These are phyloP conservation scores for Rhinopomastus cyanomelas DNA, from an alignment of 2,113 vertebrate species.

Conservation along the genomic window DNA sequence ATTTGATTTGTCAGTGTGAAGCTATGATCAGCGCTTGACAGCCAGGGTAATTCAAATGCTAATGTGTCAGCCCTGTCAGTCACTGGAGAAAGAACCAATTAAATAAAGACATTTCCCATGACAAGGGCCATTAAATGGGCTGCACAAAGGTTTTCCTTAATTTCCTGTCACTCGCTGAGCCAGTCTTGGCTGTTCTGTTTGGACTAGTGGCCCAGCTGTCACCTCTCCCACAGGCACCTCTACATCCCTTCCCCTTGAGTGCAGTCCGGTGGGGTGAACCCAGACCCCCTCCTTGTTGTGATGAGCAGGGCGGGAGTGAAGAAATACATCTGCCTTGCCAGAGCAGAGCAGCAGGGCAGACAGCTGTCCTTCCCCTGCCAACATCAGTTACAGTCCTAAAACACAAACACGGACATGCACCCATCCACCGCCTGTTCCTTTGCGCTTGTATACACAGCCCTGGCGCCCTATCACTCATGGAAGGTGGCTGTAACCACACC, in stretches of 20 bases:
- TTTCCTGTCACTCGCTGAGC: not conserved
- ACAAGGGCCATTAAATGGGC: constrained; percentile 45
- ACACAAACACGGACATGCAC: not conserved
- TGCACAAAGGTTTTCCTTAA: not conserved
- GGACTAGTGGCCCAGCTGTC: not conserved
- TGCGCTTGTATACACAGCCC: not conserved
- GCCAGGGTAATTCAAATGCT: constrained; percentile 47
- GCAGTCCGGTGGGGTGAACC: accelerated
- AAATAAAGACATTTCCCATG: constrained; percentile 35
- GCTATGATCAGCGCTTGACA: constrained; percentile 13
- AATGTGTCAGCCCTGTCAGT: constrained; percentile 10
- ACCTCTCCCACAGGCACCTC: not conserved
- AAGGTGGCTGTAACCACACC: not conserved
- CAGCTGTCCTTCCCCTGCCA: not conserved
- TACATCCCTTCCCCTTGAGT: not conserved
- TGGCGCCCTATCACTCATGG: not conserved
- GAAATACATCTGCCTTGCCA: not conserved
- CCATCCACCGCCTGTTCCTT: not conserved
- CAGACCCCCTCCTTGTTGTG: not conserved
- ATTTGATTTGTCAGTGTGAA: not conserved
- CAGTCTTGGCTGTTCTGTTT: not conserved
- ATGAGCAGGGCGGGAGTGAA: not conserved
- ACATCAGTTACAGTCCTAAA: not conserved
- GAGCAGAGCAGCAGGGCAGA: not conserved
- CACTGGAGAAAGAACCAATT: constrained; percentile 17